Evolutionary conservation across 2,113 vertebrate species (phyloP), one percentile per base, ranked within the genome.

Genomic region (Nycticebus coucang): DNA sequence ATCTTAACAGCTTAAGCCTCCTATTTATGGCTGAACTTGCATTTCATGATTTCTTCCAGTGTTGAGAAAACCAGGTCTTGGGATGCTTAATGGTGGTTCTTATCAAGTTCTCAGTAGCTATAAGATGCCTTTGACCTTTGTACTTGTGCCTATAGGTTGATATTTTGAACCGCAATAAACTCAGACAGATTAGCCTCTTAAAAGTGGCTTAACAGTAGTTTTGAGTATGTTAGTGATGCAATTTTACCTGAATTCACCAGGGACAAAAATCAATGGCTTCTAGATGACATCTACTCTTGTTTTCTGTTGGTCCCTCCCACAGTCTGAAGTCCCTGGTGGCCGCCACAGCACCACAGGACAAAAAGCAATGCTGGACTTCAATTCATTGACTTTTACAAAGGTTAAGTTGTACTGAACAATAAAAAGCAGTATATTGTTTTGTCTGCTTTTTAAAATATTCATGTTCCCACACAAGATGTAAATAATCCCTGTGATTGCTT

Each of bases 401-500:
- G 9, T 7, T 41, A 8, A 97, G 69, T 57, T 92, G 62, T 24
- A 37, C 60, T 26, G 28, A 95, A 87, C 69, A 97, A 87, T 72
- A 62, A 96, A 95, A 95, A 68, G 13, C 60, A 41, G 8, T 9
- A 78, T 83, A 66, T 75, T 78, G 12, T 81, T 96, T 85, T 97
- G 6, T 87, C 97, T 68, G 7, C 93, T 95, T 95, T 85, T 96
- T 94, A 96, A 91, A 97, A 97, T 95, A 97, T 89, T 74, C 37
- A 77, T 28, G 21, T 96, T 97, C 69, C 85, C 55, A 93, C 83
- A 94, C 68, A 97, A 97, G 98, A 98, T 92, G 53, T 83, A 97
- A 97, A 95, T 81, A 26, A 5, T 96, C 91, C 81, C 83, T 95
- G 50, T 78, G 84, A 95, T 79, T 91, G 19, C 26, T 96, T 88